Conservation (phyloP, 2,888 invertebrate genomes). For the Drosophila conformis region DNA sequence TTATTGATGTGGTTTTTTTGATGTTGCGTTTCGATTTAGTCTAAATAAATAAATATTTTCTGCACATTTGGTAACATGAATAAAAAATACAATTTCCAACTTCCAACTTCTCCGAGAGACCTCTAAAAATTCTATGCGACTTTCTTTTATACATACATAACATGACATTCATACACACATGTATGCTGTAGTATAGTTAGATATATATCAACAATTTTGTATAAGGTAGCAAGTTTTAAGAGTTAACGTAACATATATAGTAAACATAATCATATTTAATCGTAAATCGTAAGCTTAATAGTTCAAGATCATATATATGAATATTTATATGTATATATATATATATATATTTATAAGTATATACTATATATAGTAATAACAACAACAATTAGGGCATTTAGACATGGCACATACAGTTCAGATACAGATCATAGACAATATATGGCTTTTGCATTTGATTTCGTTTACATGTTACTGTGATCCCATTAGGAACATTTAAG, state of each 20-base stretch:
- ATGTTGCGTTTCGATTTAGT: conserved; percentile 27
- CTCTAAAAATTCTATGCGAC: conserved; percentile 17
- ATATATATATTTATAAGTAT: conserved; percentile 17
- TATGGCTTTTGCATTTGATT: conserved; percentile 26
- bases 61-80: conserved; percentile 60
- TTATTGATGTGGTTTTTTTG: conserved; percentile 9
- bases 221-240: conserved; percentile 70
- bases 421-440: conserved; percentile 49
- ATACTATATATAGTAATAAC: conserved; percentile 42
- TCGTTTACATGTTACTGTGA: conserved; percentile 34
- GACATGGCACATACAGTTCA: conserved; percentile 79
- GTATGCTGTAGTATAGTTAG: conserved; percentile 49
- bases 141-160: conserved; percentile 39
- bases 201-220: conserved; percentile 73
- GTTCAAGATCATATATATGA: conserved; percentile 44
- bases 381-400: conserved; percentile 72
- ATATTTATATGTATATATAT: conserved; percentile 10
- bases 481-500: conserved; percentile 32
- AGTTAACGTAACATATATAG: conserved; percentile 62
- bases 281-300: conserved; percentile 50
- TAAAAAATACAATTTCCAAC: conserved; percentile 74
- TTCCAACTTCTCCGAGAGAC: conserved; percentile 19
- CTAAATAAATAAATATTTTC: conserved; percentile 53
- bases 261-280: conserved; percentile 44
- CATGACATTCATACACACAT: conserved; percentile 43